Conservation (phyloP, 1,140 invertebrate species). For the Parapsyche elsis region DNA sequence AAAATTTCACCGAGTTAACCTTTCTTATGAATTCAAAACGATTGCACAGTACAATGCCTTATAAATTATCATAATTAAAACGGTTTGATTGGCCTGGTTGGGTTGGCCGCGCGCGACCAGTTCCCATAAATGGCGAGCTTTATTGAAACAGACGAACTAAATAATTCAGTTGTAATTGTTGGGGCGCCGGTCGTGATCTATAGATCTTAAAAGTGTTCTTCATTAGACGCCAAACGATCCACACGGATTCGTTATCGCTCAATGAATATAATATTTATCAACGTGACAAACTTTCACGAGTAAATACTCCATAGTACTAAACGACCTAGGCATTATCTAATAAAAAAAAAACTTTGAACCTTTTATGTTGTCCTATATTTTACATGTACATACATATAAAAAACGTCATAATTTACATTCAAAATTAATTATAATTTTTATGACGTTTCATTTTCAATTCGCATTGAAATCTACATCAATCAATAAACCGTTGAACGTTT, state of each 20-base stretch:
- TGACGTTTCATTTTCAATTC: constrained; percentile 13
- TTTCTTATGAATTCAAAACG: not conserved
- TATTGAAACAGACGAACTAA: constrained; percentile 34
- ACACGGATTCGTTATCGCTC: not conserved
- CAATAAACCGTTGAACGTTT: constrained; percentile 20
- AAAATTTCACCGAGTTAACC: too few relatives aligned
- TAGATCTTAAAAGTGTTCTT: constrained; percentile 9
- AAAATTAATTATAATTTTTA: constrained; percentile 9
- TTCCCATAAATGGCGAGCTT: constrained; percentile 27
- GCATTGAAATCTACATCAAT: constrained; percentile 11
- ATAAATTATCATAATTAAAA: constrained; percentile 42
- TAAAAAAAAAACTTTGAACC: not conserved
- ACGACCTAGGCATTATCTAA: not conserved
- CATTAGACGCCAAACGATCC: not conserved
- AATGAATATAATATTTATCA: not conserved
- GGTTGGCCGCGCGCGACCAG: constrained; percentile 10
- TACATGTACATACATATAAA: not conserved
- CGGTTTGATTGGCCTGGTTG: constrained; percentile 9
- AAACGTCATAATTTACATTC: constrained; percentile 7
- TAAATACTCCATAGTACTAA: too few relatives aligned
- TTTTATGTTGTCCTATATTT: not conserved
- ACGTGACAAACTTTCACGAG: not conserved
- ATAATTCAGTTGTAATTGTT: constrained; percentile 29
- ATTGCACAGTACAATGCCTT: constrained; percentile 1
- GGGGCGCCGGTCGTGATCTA: constrained; percentile 1